phyloP scores from a whole-genome alignment of 53 echinoderm and acorn worm genomes.

The Echinarachnius parma region DNA sequence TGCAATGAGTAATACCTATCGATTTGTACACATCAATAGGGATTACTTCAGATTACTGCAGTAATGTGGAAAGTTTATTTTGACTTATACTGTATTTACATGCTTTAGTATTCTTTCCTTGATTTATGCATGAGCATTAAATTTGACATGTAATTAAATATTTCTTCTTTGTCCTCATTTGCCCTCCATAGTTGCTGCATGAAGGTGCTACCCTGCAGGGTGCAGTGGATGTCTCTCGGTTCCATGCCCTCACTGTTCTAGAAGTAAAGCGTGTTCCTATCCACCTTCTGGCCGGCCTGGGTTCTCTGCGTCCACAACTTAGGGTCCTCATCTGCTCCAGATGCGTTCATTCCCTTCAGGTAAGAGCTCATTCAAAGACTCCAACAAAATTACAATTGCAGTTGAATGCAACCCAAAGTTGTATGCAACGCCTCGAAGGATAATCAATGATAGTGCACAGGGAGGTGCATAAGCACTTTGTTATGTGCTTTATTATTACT shows the following conservation, averaged over 20 bases:
- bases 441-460: no score
- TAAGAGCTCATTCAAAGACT: constrained; percentile 1
- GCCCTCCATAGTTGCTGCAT: constrained; percentile 58
- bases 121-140: no score
- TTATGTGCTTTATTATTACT: no score
- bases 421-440: no score
- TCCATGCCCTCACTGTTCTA: constrained; percentile 62
- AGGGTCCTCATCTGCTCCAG: constrained; percentile 80
- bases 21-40: no score
- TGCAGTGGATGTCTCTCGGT: constrained; percentile 73
- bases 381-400: background rate
- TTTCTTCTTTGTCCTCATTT: background rate
- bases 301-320: constrained; percentile 67
- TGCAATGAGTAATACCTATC: no score
- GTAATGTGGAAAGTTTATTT: no score
- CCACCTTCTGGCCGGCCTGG: constrained; percentile 73
- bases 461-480: no score
- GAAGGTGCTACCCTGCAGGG: constrained; percentile 62
- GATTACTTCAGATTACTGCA: no score
- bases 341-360: constrained; percentile 70
- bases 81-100: background rate
- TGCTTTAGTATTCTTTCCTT: constrained; percentile 1
- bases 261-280: constrained; percentile 85
- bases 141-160: no score
- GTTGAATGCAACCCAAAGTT: no score